Evolutionary conservation across 2,888 invertebrate genomes (phyloP).

Genomic region (Nasonovia ribisnigri): DNA sequence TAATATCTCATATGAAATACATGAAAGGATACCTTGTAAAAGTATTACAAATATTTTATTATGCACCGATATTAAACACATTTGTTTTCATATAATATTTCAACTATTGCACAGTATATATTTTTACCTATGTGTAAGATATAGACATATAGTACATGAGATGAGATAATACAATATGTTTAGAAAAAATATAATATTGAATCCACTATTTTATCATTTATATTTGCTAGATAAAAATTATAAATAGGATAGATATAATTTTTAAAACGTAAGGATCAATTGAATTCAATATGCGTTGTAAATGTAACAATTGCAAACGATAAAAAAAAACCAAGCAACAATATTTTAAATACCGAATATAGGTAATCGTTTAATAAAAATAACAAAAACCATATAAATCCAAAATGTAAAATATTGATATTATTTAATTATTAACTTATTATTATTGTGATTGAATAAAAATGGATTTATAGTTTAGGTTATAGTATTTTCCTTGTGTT

Average conservation of each 20-base stretch:
- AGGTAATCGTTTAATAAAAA: neutral
- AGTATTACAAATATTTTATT: neutral
- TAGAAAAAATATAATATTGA: neutral
- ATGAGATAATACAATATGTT: neutral
- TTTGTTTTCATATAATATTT: neutral
- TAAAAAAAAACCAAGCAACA: neutral
- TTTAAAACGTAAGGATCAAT: constrained; percentile 10
- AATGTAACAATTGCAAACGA: neutral
- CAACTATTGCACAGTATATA: neutral
- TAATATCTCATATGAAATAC: neutral
- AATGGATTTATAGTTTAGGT: too few relatives aligned
- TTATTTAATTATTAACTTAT: too few relatives aligned
- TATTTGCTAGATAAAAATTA: neutral
- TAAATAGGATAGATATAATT: neutral
- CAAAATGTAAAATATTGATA: neutral
- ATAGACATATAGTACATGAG: too few relatives aligned
- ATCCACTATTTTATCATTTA: neutral
- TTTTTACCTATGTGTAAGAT: neutral
- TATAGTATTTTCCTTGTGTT: too few relatives aligned
- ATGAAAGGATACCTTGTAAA: neutral
- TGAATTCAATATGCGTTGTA: neutral
- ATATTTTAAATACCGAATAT: neutral
- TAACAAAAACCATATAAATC: too few relatives aligned
- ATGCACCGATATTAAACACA: neutral
- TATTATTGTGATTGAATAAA: too few relatives aligned